Percentiles rank a stretch among this genome's conserved stretches.
Evolutionary conservation across 2,797 vertebrate genomes (phyloP).

Genomic region (Gymnodraco acuticeps): DNA sequence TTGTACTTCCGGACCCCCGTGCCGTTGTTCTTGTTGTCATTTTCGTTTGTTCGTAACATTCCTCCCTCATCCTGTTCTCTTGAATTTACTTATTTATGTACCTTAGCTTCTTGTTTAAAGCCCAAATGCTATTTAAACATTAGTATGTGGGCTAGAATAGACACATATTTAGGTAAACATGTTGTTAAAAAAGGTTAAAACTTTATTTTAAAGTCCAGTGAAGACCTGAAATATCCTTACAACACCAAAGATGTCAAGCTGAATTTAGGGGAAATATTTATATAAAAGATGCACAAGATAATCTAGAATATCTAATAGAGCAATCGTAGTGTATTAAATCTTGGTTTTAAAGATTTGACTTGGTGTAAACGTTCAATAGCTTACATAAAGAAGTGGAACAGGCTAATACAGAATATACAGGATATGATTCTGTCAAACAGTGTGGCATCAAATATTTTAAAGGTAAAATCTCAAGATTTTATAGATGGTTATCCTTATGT

Average conservation of each 20-base stretch:
- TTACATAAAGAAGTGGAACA: background rate
- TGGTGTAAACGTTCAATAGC: background rate
- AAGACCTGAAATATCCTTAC: background rate
- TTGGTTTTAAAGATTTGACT: background rate
- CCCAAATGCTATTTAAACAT: conserved; percentile 7
- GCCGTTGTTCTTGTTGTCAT: conserved; percentile 55
- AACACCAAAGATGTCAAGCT: background rate
- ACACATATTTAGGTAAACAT: background rate
- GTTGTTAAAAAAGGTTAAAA: background rate
- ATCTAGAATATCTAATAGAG: background rate
- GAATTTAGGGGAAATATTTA: background rate
- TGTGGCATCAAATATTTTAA: background rate
- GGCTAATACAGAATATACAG: background rate
- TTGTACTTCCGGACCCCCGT: conserved; percentile 48
- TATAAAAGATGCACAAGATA: background rate
- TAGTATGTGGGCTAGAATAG: background rate
- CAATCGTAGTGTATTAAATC: background rate
- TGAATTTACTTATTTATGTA: conserved; percentile 30
- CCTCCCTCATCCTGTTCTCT: conserved; percentile 48
- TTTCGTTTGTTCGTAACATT: conserved; percentile 61
- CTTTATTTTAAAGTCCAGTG: background rate
- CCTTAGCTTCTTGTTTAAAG: conserved; percentile 47
- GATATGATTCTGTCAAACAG: background rate
- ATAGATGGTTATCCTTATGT: background rate
- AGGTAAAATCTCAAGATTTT: background rate